Base-by-base conservation (phyloP, 2,888 invertebrate genomes). In the Acanthopleura granulata region DNA sequence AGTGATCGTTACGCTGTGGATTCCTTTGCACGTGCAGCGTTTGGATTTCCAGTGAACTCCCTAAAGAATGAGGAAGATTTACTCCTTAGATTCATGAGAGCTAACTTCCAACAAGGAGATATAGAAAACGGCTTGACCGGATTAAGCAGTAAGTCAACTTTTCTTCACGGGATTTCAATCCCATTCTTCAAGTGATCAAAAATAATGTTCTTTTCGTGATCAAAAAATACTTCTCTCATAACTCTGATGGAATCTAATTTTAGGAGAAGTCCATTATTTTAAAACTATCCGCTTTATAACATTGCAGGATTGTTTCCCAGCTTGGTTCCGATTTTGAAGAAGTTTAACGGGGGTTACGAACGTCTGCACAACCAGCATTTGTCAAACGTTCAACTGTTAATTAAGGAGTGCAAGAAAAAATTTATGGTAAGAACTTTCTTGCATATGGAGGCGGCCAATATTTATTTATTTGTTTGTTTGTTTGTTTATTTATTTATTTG, bases 231-330 rank as follows among this genome's bases (percentile, higher is more conserved):
- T n/a, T n/a, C n/a, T n/a, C n/a, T n/a, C n/a, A n/a, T n/a, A n/a
- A n/a, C n/a, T n/a, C n/a, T n/a, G n/a, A n/a, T n/a, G n/a, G n/a
- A n/a, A n/a, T n/a, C n/a, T n/a, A n/a, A n/a, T n/a, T n/a, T n/a
- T n/a, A n/a, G n/a, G n/a, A n/a, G n/a, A n/a, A n/a, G n/a, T n/a
- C n/a, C n/a, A n/a, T n/a, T n/a, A n/a, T n/a, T n/a, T n/a, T n/a
- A n/a, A n/a, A n/a, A n/a, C n/a, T n/a, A n/a, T n/a, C n/a, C n/a
- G n/a, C n/a, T n/a, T n/a, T n/a, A n/a, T 40, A 40, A 40, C 22
- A 16, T 72, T 72, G 22, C 49, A 75, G 75, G 75, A 57, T 49
- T 75, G 66, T 75, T 75, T 29, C 75, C 75, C 9, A 15, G 51
- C 25, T 70, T 75, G 15, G 40, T 72, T 16, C 62, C 51, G 12